Base-by-base conservation (phyloP, 2,797 vertebrate species). In the Phoebastria nigripes region DNA sequence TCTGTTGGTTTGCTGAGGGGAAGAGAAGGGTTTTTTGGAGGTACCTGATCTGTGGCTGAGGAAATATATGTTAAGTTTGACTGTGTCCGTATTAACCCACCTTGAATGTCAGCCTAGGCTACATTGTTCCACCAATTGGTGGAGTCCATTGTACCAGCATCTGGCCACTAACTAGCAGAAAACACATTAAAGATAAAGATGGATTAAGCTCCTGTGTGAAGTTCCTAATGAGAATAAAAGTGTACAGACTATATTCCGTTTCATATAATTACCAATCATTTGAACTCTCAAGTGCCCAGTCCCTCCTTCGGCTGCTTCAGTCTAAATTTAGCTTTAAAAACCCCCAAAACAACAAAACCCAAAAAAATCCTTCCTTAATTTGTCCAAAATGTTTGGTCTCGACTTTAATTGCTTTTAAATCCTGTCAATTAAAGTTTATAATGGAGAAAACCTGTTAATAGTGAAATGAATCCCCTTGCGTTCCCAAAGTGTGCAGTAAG, bases 361-460 rank as follows among this genome's bases (percentile, higher is more conserved):
- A 3, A 47, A 66, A 81, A 92, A 97, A 66, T 88, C 85, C 81
- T 92, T 65, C 56, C 87, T 96, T 96, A 94, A 93, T 97, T 95
- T 97, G 97, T 90, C 90, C 74, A 94, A 93, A 96, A 97, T 84
- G 93, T 94, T 94, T 67, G 76, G 82, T 87, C 92, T 89, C 54
- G 22, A 44, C 52, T 77, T 87, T 73, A 95, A 94, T 87, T 90
- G 82, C 96, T 78, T 81, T 73, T 91, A 97, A 97, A 96, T 66
- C 96, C 96, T 97, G 95, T 94, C 97, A 96, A 96, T 97, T 97
- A 96, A 97, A 92, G 84, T 80, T 95, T 89, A 96, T 96, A 96
- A 97, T 95, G 90, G 95, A 87, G 89, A 78, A 89, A 95, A 94
- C 85, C 51, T 96, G 89, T 77, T 95, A 96, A 92, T 78, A 88